Base-by-base conservation (phyloP, 2,797 vertebrate species). In the Hapalemur alaotrensis region DNA sequence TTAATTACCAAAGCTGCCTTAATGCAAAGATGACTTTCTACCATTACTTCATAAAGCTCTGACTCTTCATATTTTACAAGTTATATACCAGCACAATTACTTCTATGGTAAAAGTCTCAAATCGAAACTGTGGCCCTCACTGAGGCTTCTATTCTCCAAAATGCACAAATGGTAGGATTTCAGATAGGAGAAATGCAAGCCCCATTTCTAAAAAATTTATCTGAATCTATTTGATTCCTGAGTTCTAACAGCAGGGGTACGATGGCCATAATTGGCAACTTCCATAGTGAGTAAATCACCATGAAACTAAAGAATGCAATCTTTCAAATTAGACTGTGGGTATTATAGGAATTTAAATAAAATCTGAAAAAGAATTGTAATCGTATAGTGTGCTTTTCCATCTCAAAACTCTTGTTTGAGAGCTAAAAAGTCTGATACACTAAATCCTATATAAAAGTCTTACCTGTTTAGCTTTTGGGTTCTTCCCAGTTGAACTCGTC, bases 391-490 rank as follows among this genome's bases (percentile, higher is more conserved):
- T 48, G 90, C 52, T 84, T 79, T 78, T 59, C n/a, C 48, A 95
- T 32, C 20, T 63, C 35, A 28, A 65, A 76, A 28, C 35, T 35
- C 57, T 32, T n/a, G 14, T 50, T 43, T 32, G 12, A 76, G 78
- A 63, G 38, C 30, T 38, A 4, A 28, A 73, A 48, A n/a, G 20
- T 17, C 10, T 35, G 23, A 48, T 8, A 20, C 0, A n/a, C n/a
- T 14, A 28, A 76, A 23, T 25, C 25, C 86, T 52, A 18, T 0
- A 8, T 15, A 28, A 20, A 50, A 79, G 70, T 12, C 97, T 78
- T 97, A 99, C 99, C 98, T 98, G 98, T 93, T 97, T 98, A 76
- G 32, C 95, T 94, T 97, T 98, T 1, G 73, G 6, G 20, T 79
- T 81, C 90, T 98, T 99, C n/a, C 97, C 98, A 2, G 84, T 61